These are phyloP conservation scores for Strigamia crassipes DNA, from an alignment of 2,888 invertebrate genomes.

Conservation along the genomic window DNA sequence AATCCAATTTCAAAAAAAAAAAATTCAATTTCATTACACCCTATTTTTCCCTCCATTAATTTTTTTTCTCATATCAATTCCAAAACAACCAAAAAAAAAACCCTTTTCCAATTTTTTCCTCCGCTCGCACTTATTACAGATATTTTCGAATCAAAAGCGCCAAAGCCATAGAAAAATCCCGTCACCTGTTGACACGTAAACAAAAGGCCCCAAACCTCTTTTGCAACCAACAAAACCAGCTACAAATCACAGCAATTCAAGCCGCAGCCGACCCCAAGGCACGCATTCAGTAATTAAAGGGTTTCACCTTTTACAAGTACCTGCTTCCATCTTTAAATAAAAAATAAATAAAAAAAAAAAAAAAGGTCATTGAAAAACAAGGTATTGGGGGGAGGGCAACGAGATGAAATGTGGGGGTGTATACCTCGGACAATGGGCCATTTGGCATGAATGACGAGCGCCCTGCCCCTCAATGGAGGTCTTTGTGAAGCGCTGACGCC, in stretches of 20 bases:
- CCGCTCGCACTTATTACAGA: neutral
- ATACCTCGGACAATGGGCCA: constrained; percentile 27
- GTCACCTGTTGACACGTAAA: neutral
- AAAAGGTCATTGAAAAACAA: neutral
- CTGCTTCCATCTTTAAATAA: no score
- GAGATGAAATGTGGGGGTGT: constrained; percentile 22
- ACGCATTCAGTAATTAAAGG: constrained; percentile 7
- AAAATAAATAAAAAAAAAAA: neutral
- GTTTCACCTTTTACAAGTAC: neutral
- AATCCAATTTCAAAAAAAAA: neutral
- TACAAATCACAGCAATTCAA: constrained; percentile 17
- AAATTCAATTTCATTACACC: constrained; percentile 6
- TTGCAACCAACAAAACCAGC: neutral
- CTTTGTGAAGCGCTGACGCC: constrained; percentile 15
- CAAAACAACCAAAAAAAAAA: neutral
- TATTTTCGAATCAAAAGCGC: constrained; percentile 1
- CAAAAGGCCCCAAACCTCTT: neutral
- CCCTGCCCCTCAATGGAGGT: constrained; percentile 4
- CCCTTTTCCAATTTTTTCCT: neutral
- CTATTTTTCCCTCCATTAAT: neutral
- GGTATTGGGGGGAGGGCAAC: neutral
- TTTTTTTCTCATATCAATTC: neutral
- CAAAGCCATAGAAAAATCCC: neutral
- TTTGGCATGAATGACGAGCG: constrained; percentile 30
- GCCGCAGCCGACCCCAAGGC: neutral